Percentiles rank a stretch among this genome's conserved stretches.
These are phyloP conservation scores for Porites australiensis DNA, from an alignment of 64 coral and sea anemone species.

Conservation along the genomic window DNA sequence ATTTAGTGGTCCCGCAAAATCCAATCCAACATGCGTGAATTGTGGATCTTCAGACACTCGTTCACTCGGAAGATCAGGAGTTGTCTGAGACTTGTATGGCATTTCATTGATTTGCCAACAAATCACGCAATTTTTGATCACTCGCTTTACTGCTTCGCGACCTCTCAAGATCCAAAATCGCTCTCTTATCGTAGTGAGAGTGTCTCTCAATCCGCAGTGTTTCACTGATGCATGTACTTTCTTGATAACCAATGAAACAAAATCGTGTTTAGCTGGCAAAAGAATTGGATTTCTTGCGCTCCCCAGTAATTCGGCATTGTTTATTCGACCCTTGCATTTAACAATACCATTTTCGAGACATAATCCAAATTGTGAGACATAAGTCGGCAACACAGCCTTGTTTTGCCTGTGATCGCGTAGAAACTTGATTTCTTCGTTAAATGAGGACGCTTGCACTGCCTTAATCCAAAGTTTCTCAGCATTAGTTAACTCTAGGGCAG, in stretches of 20 bases:
- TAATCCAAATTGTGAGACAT: conserved; percentile 11
- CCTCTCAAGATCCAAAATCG: not conserved
- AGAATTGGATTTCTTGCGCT: conserved; percentile 55
- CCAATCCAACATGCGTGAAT: not conserved
- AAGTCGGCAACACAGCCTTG: not conserved
- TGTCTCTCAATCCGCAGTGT: conserved; percentile 12
- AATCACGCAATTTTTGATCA: not conserved
- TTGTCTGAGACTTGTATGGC: not conserved
- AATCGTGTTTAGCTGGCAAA: conserved; percentile 17
- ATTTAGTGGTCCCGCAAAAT: not conserved
- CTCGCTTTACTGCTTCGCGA: not conserved
- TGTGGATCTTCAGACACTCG: not conserved
- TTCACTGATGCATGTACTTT: conserved; percentile 17
- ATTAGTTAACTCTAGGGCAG: not conserved
- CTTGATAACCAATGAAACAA: conserved; percentile 6
- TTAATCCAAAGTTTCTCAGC: conserved; percentile 43
- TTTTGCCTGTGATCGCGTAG: not conserved
- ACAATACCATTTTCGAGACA: not conserved
- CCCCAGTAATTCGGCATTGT: conserved; percentile 7
- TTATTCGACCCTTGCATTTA: conserved; percentile 27
- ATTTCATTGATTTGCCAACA: not conserved
- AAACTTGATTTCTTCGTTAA: conserved; percentile 28
- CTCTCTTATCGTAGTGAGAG: too few species aligned
- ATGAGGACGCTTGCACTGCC: not conserved
- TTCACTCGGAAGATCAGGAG: not conserved